These are phyloP conservation scores for Triplophysa rosa DNA, from an alignment of 2,113 vertebrate species.

Conservation along the genomic window DNA sequence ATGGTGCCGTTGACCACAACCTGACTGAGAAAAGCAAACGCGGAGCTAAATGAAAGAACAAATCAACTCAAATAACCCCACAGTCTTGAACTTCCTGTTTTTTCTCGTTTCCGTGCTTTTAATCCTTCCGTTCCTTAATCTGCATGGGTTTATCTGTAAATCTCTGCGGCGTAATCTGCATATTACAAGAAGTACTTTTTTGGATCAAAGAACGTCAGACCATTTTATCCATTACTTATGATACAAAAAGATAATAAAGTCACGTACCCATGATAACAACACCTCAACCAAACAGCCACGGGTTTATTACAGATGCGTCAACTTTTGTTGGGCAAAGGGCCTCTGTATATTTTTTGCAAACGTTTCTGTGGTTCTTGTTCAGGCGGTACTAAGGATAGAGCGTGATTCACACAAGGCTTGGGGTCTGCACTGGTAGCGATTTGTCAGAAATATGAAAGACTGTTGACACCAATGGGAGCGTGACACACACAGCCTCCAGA, in stretches of 20 bases:
- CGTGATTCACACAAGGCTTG: slow-evolving; percentile 66
- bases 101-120: not conserved
- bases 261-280: not conserved
- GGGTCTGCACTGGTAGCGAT: slow-evolving; percentile 56
- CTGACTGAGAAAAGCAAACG: slow-evolving; percentile 12
- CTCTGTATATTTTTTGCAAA: slow-evolving; percentile 64
- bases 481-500: slow-evolving; percentile 37
- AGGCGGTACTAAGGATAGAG: slow-evolving; percentile 54
- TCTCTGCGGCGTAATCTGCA: slow-evolving; percentile 52
- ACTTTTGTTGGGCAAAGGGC: slow-evolving; percentile 61
- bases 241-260: not conserved
- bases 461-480: slow-evolving; percentile 51
- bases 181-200: not conserved
- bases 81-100: not conserved
- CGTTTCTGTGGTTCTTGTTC: slow-evolving; percentile 63
- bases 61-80: not conserved
- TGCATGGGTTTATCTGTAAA: slow-evolving; percentile 60
- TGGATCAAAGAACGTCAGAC: slow-evolving; percentile 45
- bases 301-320: slow-evolving; percentile 50
- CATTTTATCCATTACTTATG: slow-evolving; percentile 4
- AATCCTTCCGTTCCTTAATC: slow-evolving; percentile 61
- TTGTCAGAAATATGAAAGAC: slow-evolving; percentile 56
- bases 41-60: not conserved
- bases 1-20: not conserved
- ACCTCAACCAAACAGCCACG: not conserved